Base-by-base conservation (phyloP, 1,140 invertebrate species). In the Eufriesea mexicana region DNA sequence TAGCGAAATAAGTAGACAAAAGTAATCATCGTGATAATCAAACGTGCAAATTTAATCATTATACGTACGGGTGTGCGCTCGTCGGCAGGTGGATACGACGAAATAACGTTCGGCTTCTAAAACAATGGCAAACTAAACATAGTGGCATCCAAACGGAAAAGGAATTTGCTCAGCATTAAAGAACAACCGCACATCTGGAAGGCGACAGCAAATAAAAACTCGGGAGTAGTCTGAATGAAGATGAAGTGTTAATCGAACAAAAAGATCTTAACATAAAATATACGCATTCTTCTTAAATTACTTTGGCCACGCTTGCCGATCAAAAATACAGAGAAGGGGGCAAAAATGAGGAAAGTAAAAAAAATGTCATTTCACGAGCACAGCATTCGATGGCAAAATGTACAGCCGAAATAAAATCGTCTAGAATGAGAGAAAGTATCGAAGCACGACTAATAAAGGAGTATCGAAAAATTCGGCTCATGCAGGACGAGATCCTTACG, bases 1-100 rank as follows among this genome's bases (percentile, higher is more conserved):
- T 9, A 64, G 25, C n/a, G 18, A 28, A 23, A 28, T 25, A 25
- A 18, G n/a, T 8, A 18, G 73, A 55, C 7, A 20, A n/a, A 45
- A 42, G 14, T 75, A 45, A 57, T 23, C 9, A 51, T 28, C 57
- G 28, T 42, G 62, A 68, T 51, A 82, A 76, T 80, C 10, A 76
- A 59, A 82, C 79, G 35, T 84, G 80, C 84, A 81, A 84, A 89
- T 79, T 90, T 75, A 88, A 86, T 84, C 79, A 66, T 62, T 81
- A 93, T 94, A 94, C 94, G 92, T 94, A 94, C 94, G 86, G 94
- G 94, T 62, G 93, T 94, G 87, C 92, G 92, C 77, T 94, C 94
- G 87, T 93, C 91, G n/a, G 91, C 89, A 55, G 89, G 89, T 79
- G 79, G 67, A 16, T 64, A 59, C 64, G 90, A 76, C 80, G 89